These are phyloP conservation scores for Varanus salvator DNA, from an alignment of 2,113 vertebrate genomes.

Conservation along the genomic window DNA sequence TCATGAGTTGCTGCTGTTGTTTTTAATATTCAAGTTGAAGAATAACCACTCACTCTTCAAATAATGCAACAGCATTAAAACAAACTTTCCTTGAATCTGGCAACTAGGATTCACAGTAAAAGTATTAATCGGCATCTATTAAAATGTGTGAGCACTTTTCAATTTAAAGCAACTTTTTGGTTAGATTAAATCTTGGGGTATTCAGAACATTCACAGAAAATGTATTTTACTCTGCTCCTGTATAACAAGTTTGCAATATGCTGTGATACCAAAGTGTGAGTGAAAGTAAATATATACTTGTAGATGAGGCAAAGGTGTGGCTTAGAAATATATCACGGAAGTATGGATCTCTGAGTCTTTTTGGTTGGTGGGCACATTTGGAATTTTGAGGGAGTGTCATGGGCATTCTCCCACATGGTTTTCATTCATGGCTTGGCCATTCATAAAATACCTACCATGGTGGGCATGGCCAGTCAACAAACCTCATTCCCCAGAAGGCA, in stretches of 20 bases:
- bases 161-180: neutral
- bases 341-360: no score
- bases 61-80: constrained; percentile 49
- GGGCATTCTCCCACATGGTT: no score
- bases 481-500: no score
- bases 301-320: neutral
- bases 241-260: neutral
- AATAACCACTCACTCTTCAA: constrained; percentile 58
- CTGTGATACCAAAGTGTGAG: neutral
- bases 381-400: no score
- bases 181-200: no score
- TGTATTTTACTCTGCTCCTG: neutral
- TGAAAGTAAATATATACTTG: neutral
- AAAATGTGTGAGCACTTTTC: neutral
- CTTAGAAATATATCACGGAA: neutral
- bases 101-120: constrained; percentile 33
- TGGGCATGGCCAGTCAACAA: no score
- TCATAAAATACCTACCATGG: no score
- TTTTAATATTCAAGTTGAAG: constrained; percentile 55
- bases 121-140: neutral
- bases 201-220: neutral
- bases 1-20: neutral
- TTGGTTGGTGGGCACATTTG: no score
- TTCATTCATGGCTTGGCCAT: no score
- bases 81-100: constrained; percentile 48